A percentile compares a stretch with the other conserved stretches of the same genome.
Evolutionary conservation across 2,113 vertebrate species (phyloP).

Genomic region (Pyxicephalus adspersus): DNA sequence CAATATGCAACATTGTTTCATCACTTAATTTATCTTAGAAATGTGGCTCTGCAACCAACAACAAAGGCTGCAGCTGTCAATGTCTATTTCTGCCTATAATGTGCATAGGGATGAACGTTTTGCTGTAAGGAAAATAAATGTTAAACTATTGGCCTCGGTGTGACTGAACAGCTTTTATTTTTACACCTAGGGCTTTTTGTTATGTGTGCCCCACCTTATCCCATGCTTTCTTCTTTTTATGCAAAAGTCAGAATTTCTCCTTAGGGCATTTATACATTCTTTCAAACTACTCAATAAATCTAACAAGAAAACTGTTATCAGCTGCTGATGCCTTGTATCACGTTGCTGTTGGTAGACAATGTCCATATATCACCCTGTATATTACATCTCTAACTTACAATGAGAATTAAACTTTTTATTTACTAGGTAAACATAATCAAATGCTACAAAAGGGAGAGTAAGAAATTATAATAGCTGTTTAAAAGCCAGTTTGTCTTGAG

Average conservation of each 20-base stretch:
- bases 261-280: not conserved
- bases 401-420: too few species aligned
- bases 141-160: not conserved
- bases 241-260: not conserved
- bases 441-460: too few species aligned
- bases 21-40: too few species aligned
- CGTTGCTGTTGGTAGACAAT: too few species aligned
- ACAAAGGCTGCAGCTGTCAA: not conserved
- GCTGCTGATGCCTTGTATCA: too few species aligned
- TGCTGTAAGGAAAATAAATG: not conserved
- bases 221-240: not conserved
- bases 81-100: slow-evolving; percentile 9
- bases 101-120: not conserved
- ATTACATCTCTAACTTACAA: too few species aligned
- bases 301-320: not conserved
- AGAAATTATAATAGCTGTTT: too few species aligned
- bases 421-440: too few species aligned
- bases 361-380: too few species aligned
- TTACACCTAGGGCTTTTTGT: not conserved
- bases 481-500: too few species aligned
- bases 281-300: not conserved
- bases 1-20: too few species aligned
- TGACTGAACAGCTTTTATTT: not conserved
- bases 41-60: too few species aligned
- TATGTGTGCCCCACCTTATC: not conserved